Percentiles rank a stretch among this genome's conserved stretches.
phyloP scores from a whole-genome alignment of 2,797 vertebrate species.

The Poeciliopsis paucimaculata region DNA sequence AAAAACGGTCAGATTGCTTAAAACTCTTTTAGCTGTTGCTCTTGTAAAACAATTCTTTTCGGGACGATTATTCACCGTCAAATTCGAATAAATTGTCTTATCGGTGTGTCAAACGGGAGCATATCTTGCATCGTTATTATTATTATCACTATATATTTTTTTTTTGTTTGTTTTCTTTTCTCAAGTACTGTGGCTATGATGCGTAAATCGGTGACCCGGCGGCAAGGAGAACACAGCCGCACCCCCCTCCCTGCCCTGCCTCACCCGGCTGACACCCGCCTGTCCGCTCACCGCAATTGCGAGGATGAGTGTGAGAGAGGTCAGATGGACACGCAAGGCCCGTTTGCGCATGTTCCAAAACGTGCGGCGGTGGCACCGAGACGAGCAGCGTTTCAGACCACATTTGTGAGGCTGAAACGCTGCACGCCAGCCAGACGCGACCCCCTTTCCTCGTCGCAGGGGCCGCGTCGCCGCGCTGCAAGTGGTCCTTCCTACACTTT shows the following conservation, averaged over 20 bases:
- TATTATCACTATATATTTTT: no score
- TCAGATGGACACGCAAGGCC: slow-evolving; percentile 58
- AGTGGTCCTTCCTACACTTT: background rate
- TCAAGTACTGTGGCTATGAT: slow-evolving; percentile 53
- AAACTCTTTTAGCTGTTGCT: background rate
- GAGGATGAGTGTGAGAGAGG: slow-evolving; percentile 72
- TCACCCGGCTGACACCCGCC: slow-evolving; percentile 66
- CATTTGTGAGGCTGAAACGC: background rate
- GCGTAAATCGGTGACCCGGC: background rate
- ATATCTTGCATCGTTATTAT: slow-evolving; percentile 6
- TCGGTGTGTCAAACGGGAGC: slow-evolving; percentile 40
- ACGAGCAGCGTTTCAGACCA: background rate
- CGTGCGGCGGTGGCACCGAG: slow-evolving; percentile 1
- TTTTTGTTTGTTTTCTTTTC: background rate
- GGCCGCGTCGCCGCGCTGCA: background rate
- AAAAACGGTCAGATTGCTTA: background rate
- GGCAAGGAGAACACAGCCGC: slow-evolving; percentile 9
- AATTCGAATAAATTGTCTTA: slow-evolving; percentile 27
- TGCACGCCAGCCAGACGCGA: background rate
- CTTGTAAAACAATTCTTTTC: background rate
- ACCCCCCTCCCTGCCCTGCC: slow-evolving; percentile 49
- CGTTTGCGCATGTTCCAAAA: slow-evolving; percentile 54
- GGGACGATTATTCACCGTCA: background rate
- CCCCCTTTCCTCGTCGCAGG: background rate
- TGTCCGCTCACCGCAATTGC: slow-evolving; percentile 66